Evolutionary conservation across 2,113 vertebrate genomes (phyloP), one percentile per base, ranked within the genome.

Genomic region (Pristiophorus japonicus): DNA sequence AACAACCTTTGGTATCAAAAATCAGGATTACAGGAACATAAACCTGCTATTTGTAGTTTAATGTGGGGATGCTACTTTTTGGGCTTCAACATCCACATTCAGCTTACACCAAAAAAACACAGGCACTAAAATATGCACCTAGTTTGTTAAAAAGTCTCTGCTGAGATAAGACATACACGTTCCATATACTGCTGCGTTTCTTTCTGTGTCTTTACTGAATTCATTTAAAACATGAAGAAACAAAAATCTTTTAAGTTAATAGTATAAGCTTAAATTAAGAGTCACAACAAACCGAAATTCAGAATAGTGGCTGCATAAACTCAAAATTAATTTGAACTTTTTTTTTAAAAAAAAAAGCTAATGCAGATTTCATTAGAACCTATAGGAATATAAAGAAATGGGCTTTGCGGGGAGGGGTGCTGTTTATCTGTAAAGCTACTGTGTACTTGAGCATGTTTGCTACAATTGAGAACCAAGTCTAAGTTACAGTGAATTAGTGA

Each of bases 31-130:
- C 63, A 70, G 63, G 92, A 94, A 47, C 42, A 67, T 42, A 94
- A 67, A 34, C 51, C 30, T 88, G 85, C 10, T 62, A 30, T 66
- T 94, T 94, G 18, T 47, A 94, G 42, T 45, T 94, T 66, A 94
- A 94, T 70, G 42, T 30, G 63, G 92, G 8, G n/a, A 67, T 45
- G 42, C 42, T 70, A 70, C 42, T 67, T 30, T 70, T 45, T 94
- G 65, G 87, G 65, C 22, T 66, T 94, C 47, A 94, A 70, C 11
- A 27, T 66, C 65, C 42, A 67, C 20, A 47, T 94, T 94, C 92
- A 94, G 65, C 63, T 66, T 67, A 94, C 65, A 67, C 92, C 63
- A 94, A 94, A 94, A 62, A 90, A 20, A 20, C 65, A 94, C n/a
- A 70, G n/a, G 24, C 38, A 94, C 20, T 94, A 70, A 91, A 47